These are phyloP conservation scores for Parnassius mnemosyne DNA, from an alignment of 2,888 invertebrate species.

Conservation along the genomic window DNA sequence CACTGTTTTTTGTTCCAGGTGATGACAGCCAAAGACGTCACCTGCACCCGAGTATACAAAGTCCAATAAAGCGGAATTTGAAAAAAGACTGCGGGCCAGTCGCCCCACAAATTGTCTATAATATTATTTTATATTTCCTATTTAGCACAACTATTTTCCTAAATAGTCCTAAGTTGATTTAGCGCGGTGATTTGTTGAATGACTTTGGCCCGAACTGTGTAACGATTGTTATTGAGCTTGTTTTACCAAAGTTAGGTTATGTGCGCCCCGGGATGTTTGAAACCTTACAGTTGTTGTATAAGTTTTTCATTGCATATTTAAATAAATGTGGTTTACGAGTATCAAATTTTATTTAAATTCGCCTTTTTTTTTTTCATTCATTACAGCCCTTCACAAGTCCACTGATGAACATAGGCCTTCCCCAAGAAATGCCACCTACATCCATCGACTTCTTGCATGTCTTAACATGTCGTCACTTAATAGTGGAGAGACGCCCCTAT, in stretches of 20 bases:
- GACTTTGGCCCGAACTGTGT: slow-evolving; percentile 30
- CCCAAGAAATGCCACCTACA: too few relatives aligned
- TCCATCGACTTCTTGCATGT: too few relatives aligned
- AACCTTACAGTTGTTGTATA: slow-evolving; percentile 60
- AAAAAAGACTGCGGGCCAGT: slow-evolving; percentile 60
- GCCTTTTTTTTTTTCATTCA: too few relatives aligned
- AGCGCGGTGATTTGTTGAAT: slow-evolving; percentile 35
- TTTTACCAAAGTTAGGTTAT: slow-evolving; percentile 52
- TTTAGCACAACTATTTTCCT: slow-evolving; percentile 60
- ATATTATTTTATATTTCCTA: slow-evolving; percentile 38
- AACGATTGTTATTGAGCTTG: slow-evolving; percentile 30
- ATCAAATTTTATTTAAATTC: slow-evolving; percentile 6
- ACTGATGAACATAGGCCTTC: too few relatives aligned
- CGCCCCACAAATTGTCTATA: slow-evolving; percentile 43
- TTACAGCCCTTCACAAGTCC: too few relatives aligned
- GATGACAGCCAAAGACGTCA: slow-evolving; percentile 86
- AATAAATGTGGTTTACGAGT: slow-evolving; percentile 51
- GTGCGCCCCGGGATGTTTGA: slow-evolving; percentile 36
- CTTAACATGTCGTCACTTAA: too few relatives aligned
- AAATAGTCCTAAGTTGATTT: slow-evolving; percentile 62
- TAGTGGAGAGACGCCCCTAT: too few relatives aligned
- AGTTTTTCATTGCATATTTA: slow-evolving; percentile 74
- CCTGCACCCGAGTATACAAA: slow-evolving; percentile 88
- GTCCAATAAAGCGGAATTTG: slow-evolving; percentile 65
- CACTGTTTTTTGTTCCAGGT: slow-evolving; percentile 71